These are phyloP conservation scores for Pelodiscus sinensis DNA, from an alignment of 2,113 vertebrate genomes.

Conservation along the genomic window DNA sequence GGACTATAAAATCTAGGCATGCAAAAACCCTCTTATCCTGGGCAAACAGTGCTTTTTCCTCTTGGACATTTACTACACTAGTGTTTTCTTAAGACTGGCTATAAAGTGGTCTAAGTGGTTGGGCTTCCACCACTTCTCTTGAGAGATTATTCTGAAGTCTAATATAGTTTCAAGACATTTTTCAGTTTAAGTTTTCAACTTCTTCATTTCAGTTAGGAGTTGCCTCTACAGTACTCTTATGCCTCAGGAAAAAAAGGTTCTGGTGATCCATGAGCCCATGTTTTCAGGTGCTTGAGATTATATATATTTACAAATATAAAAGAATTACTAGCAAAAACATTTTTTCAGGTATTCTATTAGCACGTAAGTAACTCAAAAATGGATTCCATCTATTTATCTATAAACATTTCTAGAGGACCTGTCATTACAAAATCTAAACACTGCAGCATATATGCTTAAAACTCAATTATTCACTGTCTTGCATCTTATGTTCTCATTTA, in stretches of 20 bases:
- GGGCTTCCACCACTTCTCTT: slow-evolving; percentile 18
- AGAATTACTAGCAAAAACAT: background rate
- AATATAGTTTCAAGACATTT: background rate
- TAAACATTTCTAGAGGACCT: slow-evolving; percentile 10
- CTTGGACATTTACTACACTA: background rate
- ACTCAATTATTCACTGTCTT: background rate
- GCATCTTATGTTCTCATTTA: background rate
- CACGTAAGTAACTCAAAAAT: background rate
- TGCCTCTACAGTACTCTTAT: background rate
- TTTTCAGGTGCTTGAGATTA: background rate
- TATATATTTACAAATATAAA: background rate
- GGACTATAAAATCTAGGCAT: background rate
- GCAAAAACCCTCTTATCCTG: slow-evolving; percentile 1
- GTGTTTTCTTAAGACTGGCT: background rate
- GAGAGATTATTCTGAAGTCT: background rate
- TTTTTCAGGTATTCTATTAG: background rate
- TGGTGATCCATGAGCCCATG: background rate
- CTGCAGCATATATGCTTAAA: background rate
- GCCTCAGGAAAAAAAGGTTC: background rate
- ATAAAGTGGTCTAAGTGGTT: background rate
- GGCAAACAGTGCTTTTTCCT: background rate
- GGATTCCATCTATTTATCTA: background rate
- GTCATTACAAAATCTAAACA: background rate
- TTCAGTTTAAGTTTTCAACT: slow-evolving; percentile 2
- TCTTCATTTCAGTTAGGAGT: slow-evolving; percentile 23